phyloP scores from a whole-genome alignment of 2,888 invertebrate species.

The Dioctria rufipes region DNA sequence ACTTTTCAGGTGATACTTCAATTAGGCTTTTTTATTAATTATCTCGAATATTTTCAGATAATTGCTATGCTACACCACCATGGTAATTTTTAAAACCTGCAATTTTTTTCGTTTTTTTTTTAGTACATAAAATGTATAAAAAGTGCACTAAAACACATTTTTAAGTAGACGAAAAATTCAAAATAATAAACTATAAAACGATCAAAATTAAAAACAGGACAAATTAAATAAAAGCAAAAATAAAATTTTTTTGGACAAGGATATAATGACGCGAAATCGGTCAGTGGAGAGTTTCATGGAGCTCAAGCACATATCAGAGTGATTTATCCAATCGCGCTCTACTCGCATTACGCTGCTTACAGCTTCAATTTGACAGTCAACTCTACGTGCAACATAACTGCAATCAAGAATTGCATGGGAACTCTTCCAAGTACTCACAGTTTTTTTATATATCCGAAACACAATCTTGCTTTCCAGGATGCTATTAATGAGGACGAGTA shows the following conservation, averaged over 20 bases:
- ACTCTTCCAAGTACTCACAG: conserved; percentile 17
- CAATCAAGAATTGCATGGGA: conserved; percentile 23
- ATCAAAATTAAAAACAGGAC: too few relatives aligned
- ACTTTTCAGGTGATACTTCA: too few relatives aligned
- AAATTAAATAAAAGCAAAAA: too few relatives aligned
- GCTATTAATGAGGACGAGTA: neutral
- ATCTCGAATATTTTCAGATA: too few relatives aligned
- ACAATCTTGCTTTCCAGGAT: conserved; percentile 21
- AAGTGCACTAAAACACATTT: too few relatives aligned
- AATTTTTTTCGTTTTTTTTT: too few relatives aligned
- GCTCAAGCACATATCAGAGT: conserved; percentile 38
- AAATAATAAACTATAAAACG: too few relatives aligned
- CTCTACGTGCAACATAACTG: neutral
- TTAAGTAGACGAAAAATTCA: too few relatives aligned
- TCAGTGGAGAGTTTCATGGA: conserved; percentile 49
- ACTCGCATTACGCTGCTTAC: conserved; percentile 31
- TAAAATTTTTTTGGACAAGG: conserved; percentile 58
- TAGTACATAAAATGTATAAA: too few relatives aligned
- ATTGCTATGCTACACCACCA: too few relatives aligned
- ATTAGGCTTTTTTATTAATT: too few relatives aligned
- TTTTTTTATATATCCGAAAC: conserved; percentile 39
- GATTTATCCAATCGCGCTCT: conserved; percentile 25
- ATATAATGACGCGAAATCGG: conserved; percentile 39
- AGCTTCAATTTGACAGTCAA: conserved; percentile 25
- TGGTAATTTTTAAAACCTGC: too few relatives aligned